Evolutionary conservation across 2,888 invertebrate species (phyloP), one percentile per base, ranked within the genome.

Genomic region (Megamerina dolium): DNA sequence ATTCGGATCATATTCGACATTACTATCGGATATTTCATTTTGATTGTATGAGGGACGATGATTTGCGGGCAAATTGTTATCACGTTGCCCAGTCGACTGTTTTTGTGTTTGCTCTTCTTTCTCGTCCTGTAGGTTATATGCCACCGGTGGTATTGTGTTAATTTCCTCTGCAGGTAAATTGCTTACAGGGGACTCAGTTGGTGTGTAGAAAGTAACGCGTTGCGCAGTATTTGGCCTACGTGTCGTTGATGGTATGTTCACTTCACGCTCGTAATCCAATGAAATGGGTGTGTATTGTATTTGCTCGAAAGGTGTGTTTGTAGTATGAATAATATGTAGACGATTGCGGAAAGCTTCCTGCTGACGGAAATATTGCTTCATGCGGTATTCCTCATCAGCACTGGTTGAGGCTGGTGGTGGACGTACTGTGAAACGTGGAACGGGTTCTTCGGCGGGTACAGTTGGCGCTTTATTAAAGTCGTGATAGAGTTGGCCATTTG

Each of bases 281-380:
- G 60, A 53, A 4, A 59, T 57, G 1, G 65, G 66, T 0, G 68
- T 68, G 26, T 70, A 71, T 17, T 66, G 63, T 3, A 66, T 55
- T 41, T 59, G 66, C 34, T 69, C 67, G 23, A 61, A 61, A 4
- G 62, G 57, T 1, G 64, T 48, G 19, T 51, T 59, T 0, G 63
- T 60, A 16, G 62, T 57, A 3, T 40, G 32, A 2, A 50, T 45
- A 5, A 54, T 35, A 5, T 60, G 56, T 3, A 69, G 68, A 1
- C 66, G 65, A 39, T 65, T 65, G 14, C 66, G 69, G 59, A 68
- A 66, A 14, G 69, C 70, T 23, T 68, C 61, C 43, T 71, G 71
- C 41, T 70, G 65, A 3, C 65, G 62, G 59, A 61, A 71, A 48
- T 70, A 72, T n/a, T 65, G 64, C 50, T 71, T 71, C 68, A 71